Conservation (phyloP, 1,140 invertebrate genomes). For the Melanaphis sacchari region DNA sequence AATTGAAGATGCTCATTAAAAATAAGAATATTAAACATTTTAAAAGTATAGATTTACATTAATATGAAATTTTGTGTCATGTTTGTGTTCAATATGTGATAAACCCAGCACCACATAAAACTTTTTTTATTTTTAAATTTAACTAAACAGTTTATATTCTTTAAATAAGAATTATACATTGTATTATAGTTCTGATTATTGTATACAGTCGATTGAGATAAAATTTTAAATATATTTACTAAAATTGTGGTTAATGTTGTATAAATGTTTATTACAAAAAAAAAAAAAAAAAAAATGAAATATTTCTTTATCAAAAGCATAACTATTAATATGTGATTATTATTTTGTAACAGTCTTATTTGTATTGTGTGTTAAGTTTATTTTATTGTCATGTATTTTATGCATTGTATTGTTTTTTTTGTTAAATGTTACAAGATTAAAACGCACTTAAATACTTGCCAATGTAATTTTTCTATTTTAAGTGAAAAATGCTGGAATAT, state of each 20-base stretch:
- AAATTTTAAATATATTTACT: constrained; percentile 19
- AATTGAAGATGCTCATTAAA: constrained; percentile 51
- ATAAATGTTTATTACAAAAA: constrained; percentile 37
- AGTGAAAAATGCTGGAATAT: not conserved
- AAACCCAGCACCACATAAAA: not conserved
- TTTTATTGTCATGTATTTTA: constrained; percentile 51
- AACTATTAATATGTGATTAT: constrained; percentile 44
- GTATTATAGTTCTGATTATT: constrained; percentile 4
- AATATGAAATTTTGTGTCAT: constrained; percentile 49
- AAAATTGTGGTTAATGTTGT: constrained; percentile 43
- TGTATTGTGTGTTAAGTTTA: constrained; percentile 55
- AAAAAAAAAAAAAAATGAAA: not conserved
- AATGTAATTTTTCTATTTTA: not conserved
- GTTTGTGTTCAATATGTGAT: constrained; percentile 57
- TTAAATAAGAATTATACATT: constrained; percentile 13
- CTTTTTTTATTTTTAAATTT: constrained; percentile 30
- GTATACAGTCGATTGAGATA: constrained; percentile 24
- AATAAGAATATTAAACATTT: not conserved
- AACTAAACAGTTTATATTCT: constrained; percentile 5
- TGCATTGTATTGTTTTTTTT: constrained; percentile 38
- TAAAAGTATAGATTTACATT: constrained; percentile 17
- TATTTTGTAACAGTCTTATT: constrained; percentile 31
- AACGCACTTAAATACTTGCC: constrained; percentile 45
- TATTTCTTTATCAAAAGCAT: constrained; percentile 13
- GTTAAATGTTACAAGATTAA: constrained; percentile 42